Percentiles rank a stretch among this genome's conserved stretches.
These are phyloP conservation scores for Halocaridina rubra DNA, from an alignment of 2,888 invertebrate species.

Conservation along the genomic window DNA sequence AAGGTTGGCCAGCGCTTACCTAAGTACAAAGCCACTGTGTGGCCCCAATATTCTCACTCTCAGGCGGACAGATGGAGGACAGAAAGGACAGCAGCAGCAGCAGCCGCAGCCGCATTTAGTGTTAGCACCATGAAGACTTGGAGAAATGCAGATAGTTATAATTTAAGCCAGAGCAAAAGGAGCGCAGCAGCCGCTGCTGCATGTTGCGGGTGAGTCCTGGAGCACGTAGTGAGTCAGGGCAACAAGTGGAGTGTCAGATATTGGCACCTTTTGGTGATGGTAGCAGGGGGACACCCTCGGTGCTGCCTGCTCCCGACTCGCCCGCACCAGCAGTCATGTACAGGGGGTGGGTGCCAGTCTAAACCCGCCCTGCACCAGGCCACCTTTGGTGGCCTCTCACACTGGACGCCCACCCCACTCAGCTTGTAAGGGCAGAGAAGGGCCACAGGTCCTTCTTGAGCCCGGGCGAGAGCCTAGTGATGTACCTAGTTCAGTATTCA, in stretches of 20 bases:
- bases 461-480: conserved; percentile 53
- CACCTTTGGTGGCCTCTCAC: conserved; percentile 32
- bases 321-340: conserved; percentile 52
- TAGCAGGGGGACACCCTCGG: neutral
- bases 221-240: conserved; percentile 40
- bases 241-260: neutral
- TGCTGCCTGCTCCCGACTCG: conserved; percentile 52
- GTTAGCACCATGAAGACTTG: neutral
- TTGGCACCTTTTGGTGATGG: conserved; percentile 34
- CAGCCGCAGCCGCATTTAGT: conserved; percentile 11
- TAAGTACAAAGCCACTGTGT: conserved; percentile 50
- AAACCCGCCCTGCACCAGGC: conserved; percentile 29
- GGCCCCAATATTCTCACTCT: conserved; percentile 59
- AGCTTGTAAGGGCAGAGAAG: conserved; percentile 42
- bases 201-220: conserved; percentile 48
- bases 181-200: conserved; percentile 26
- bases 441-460: neutral
- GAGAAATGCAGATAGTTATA: neutral
- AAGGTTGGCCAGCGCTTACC: conserved; percentile 42
- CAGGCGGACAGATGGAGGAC: conserved; percentile 54
- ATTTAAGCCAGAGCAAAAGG: neutral
- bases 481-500: conserved; percentile 64
- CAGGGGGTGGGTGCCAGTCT: conserved; percentile 54
- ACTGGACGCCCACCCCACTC: conserved; percentile 51
- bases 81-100: conserved; percentile 27